A percentile compares a stretch with the other conserved stretches of the same genome.
Conservation (phyloP, 1,140 invertebrate genomes). For the Bombus vancouverensis region DNA sequence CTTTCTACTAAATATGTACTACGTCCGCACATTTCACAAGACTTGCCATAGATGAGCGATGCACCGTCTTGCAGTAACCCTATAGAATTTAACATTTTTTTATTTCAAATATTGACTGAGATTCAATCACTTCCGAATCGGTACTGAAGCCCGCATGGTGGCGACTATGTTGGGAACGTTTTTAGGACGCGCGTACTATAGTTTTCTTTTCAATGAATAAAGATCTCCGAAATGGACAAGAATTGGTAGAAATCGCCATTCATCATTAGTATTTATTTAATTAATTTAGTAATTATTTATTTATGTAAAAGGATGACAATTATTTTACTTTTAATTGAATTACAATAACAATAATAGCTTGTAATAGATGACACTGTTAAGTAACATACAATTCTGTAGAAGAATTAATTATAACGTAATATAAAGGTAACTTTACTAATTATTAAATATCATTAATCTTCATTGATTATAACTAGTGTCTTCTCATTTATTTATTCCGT, state of each 20-base stretch:
- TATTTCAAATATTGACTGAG: neutral
- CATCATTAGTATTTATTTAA: neutral
- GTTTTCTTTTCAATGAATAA: too few species aligned
- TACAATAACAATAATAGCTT: too few species aligned
- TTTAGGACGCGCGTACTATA: neutral
- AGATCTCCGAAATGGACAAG: conserved; percentile 10
- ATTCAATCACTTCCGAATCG: neutral
- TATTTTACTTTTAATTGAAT: neutral
- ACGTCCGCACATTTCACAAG: neutral
- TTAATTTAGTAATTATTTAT: neutral
- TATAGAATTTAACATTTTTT: neutral
- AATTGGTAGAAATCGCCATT: neutral
- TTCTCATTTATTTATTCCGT: neutral
- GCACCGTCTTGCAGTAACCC: neutral
- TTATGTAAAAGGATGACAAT: neutral
- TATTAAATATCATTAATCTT: too few species aligned
- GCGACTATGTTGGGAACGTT: neutral
- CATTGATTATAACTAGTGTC: neutral
- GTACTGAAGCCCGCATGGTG: neutral
- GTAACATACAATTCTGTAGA: too few species aligned
- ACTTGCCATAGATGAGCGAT: neutral
- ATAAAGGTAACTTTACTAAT: too few species aligned
- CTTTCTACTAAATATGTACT: neutral
- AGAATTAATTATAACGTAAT: too few species aligned
- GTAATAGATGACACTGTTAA: too few species aligned